Base-by-base conservation (phyloP, 2,888 invertebrate genomes). In the Lumbricus terrestris region DNA sequence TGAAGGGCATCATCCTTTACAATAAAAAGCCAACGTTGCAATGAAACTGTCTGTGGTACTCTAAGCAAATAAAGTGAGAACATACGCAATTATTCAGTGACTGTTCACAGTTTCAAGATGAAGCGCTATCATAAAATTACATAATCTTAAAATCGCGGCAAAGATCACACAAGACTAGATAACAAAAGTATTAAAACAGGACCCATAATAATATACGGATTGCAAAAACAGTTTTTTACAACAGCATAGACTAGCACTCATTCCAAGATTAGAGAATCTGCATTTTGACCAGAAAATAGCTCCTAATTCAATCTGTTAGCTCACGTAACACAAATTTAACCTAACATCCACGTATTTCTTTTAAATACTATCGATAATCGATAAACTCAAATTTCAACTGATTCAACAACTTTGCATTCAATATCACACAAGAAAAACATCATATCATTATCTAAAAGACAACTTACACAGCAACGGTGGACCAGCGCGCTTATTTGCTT, bases 401-500 rank as follows among this genome's bases (percentile, higher is more conserved):
- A 13, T 69, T 69, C n/a, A 69, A 69, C 11, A 69, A 69, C 69
- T 69, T 69, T 1, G 16, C 8, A 69, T n/a, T 47, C 20, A 47
- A 47, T 23, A 47, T 40, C 40, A 40, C 5, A 40, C 40, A 16
- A 16, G 1, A 23, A 16, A 4, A 47, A 3, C 18, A n/a, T n/a
- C n/a, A n/a, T n/a, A n/a, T 82, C 5, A 23, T 4, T 4, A 15
- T 47, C 47, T 23, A 15, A 85, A 34, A 35, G 29, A 85, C 34
- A 35, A 85, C 89, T 38, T n/a, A 89, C 82, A 18, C 4, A 54
- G 89, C 82, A 69, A 34, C 20, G 89, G 54, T 18, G 89, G 89
- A 23, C 82, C 54, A 37, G 18, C 23, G n/a, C 82, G 89, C 29
- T 40, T 89, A 33, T 4, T n/a, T 69, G 29, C 47, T 47, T 54